phyloP scores from a whole-genome alignment of 2,113 vertebrate species.

The Chrysemys picta region DNA sequence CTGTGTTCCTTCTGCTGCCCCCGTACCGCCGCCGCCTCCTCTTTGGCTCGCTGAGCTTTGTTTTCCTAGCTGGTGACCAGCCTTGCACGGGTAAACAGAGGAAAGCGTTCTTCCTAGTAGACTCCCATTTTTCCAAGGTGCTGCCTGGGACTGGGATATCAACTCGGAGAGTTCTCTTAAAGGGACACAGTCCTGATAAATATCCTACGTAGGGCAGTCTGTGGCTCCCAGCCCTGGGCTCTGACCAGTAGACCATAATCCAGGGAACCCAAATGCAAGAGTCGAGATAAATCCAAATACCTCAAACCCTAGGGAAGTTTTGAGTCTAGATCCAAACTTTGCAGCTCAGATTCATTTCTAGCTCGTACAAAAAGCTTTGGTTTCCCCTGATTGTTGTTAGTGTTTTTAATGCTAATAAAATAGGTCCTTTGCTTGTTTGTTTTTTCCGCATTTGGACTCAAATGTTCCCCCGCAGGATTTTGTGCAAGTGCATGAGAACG shows the following conservation, averaged over 20 bases:
- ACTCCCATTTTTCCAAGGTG: not conserved
- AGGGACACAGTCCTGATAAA: not conserved
- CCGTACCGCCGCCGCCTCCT: conserved; percentile 34
- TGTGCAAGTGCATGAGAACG: not conserved
- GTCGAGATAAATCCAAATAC: not conserved
- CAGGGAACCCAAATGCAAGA: not conserved
- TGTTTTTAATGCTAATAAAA: conserved; percentile 3
- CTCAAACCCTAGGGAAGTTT: not conserved
- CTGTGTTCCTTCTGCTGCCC: not conserved
- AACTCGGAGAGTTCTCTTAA: conserved; percentile 18
- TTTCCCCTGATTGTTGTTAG: not conserved
- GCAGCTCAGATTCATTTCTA: not conserved
- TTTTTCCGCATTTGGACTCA: conserved; percentile 19
- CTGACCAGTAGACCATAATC: not conserved
- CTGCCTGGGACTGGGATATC: conserved; percentile 8
- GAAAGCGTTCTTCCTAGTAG: conserved; percentile 54
- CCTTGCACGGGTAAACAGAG: conserved; percentile 57
- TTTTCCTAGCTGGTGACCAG: conserved; percentile 53
- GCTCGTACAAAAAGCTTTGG: not conserved
- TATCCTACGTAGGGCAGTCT: not conserved
- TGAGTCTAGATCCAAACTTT: conserved; percentile 1
- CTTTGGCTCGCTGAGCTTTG: conserved; percentile 56
- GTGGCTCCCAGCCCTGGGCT: not conserved
- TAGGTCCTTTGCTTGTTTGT: not conserved
- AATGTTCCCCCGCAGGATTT: not conserved